Evolutionary conservation across 2,113 vertebrate genomes (phyloP).

Genomic region (Vulpes ferrilata): DNA sequence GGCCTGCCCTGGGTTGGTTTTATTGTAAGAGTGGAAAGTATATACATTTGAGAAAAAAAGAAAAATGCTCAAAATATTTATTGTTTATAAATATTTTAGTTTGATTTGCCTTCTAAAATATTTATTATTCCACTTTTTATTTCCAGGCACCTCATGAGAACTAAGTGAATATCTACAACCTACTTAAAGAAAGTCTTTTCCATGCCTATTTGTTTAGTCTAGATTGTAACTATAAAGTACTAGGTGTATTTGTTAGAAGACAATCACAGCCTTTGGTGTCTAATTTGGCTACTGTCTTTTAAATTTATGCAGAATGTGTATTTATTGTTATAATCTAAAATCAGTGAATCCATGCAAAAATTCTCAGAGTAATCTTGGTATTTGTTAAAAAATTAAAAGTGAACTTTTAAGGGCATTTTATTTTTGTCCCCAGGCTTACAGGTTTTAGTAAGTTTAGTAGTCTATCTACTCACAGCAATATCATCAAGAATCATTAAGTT

Average conservation of each 20-base stretch:
- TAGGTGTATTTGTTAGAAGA: neutral
- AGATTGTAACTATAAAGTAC: neutral
- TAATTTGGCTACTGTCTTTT: neutral
- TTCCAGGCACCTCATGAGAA: neutral
- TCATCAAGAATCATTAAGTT: neutral
- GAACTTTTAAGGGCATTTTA: neutral
- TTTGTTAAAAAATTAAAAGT: conserved; percentile 33
- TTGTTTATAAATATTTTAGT: neutral
- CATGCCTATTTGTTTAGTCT: neutral
- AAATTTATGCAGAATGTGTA: neutral
- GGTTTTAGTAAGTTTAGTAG: neutral
- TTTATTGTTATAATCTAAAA: neutral
- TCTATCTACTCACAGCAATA: neutral
- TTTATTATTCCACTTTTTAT: neutral
- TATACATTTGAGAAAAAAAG: neutral
- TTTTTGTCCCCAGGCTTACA: neutral
- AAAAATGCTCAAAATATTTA: neutral
- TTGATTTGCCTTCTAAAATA: neutral
- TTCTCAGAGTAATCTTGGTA: neutral
- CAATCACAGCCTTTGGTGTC: neutral
- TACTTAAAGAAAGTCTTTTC: neutral
- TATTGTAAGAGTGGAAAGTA: neutral
- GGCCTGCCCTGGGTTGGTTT: neutral
- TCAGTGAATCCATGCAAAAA: neutral
- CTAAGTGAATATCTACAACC: neutral